Conservation (phyloP, 2,888 invertebrate genomes). For the Apantesis nais region DNA sequence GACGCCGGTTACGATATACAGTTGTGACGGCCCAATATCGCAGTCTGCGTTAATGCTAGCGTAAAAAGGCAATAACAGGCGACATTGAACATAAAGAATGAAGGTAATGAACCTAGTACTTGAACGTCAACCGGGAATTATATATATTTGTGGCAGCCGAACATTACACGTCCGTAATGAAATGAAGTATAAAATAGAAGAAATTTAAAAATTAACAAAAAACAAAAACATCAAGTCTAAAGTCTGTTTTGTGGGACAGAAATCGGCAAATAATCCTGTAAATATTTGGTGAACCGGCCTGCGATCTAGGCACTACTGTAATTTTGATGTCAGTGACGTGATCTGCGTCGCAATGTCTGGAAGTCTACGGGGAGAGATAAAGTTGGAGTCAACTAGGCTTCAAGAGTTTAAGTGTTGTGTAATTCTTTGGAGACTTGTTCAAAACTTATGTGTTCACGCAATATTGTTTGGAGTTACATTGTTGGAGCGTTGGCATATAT, state of each 20-base stretch:
- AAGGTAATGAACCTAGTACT: too few species aligned
- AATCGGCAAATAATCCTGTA: background rate
- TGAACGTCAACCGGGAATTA: too few species aligned
- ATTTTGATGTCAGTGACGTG: slow-evolving; percentile 42
- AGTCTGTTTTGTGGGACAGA: background rate
- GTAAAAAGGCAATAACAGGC: too few species aligned
- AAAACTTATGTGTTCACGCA: background rate
- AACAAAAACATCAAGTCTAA: background rate
- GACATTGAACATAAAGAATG: too few species aligned
- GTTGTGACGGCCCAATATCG: too few species aligned
- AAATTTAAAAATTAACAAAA: too few species aligned
- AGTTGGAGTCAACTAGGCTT: slow-evolving; percentile 12
- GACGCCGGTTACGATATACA: too few species aligned
- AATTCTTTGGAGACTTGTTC: slow-evolving; percentile 9
- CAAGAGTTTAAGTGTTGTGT: slow-evolving; percentile 4
- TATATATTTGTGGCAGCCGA: too few species aligned
- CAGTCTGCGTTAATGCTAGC: too few species aligned
- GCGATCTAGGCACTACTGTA: slow-evolving; percentile 31
- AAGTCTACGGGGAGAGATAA: slow-evolving; percentile 20
- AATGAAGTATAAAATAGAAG: too few species aligned
- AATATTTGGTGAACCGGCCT: background rate
- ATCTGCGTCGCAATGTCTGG: slow-evolving; percentile 14
- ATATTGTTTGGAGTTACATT: background rate
- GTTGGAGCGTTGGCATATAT: background rate
- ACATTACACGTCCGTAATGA: too few species aligned